Evolutionary conservation across 1,140 invertebrate species (phyloP).

Genomic region (Drosophila oshimai): DNA sequence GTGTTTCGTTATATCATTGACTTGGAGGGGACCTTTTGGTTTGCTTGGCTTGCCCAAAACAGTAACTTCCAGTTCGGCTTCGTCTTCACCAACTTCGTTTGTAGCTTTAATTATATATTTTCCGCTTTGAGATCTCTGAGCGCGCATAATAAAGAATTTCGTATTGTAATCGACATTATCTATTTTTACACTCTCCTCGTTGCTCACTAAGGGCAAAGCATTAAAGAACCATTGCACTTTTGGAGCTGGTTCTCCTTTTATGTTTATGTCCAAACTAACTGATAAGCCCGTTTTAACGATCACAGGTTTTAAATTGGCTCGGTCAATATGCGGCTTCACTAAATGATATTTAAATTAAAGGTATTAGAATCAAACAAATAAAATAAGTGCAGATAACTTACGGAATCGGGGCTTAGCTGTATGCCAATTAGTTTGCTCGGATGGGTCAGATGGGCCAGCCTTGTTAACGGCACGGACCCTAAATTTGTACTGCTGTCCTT

Average conservation of each 20-base stretch:
- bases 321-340: slow-evolving; percentile 97
- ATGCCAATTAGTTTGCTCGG: slow-evolving; percentile 96
- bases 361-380: neutral
- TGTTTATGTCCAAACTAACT: slow-evolving; percentile 94
- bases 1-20: slow-evolving; percentile 95
- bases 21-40: slow-evolving; percentile 94
- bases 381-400: slow-evolving; percentile 84
- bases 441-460: slow-evolving; percentile 97
- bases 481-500: slow-evolving; percentile 98
- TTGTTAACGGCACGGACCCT: slow-evolving; percentile 97
- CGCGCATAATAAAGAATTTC: slow-evolving; percentile 93
- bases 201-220: slow-evolving; percentile 88
- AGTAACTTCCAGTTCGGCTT: slow-evolving; percentile 94
- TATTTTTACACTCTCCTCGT: slow-evolving; percentile 89
- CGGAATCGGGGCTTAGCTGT: slow-evolving; percentile 96
- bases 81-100: slow-evolving; percentile 97
- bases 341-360: slow-evolving; percentile 15
- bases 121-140: slow-evolving; percentile 92
- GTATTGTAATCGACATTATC: slow-evolving; percentile 95
- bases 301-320: slow-evolving; percentile 92
- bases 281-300: slow-evolving; percentile 96
- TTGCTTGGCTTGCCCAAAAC: slow-evolving; percentile 92
- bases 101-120: slow-evolving; percentile 95
- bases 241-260: slow-evolving; percentile 97
- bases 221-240: slow-evolving; percentile 94